Base-by-base conservation (phyloP, 2,797 vertebrate genomes). In the Acropternis orthonyx region DNA sequence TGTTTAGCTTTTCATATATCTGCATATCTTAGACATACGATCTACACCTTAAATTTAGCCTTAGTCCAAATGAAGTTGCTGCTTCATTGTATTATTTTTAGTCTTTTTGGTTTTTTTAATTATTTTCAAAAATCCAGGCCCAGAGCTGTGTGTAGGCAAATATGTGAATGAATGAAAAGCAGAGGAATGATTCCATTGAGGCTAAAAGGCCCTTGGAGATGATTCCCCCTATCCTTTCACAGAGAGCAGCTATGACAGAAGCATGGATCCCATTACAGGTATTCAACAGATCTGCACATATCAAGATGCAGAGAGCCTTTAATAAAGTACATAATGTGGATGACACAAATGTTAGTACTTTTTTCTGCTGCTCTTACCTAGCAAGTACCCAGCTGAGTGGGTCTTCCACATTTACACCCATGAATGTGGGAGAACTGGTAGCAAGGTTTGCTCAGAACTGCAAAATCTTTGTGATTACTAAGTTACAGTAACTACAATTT, bases 1-100 rank as follows among this genome's bases (percentile, higher is more conserved):
- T 32, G 20, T 6, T 51, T 37, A 6, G 28, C 28, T 69, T 83
- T 65, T 41, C 10, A 15, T 14, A 6, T 30, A 52, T 74, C 52
- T 79, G 5, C 4, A 1, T 55, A 16, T 8, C 9, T 63, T 41
- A 52, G 5, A n/a, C 10, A 17, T 23, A 19, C 1, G 0, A 23
- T 28, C 4, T 46, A 3, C 4, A 0, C 7, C 24, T 77, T 52
- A 84, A 84, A 58, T 58, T 27, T 62, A 92, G 12, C 20, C 14
- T 85, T 67, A 36, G 19, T 90, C 9, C 18, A 75, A 86, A 65
- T 9, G 3, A 80, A 74, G 12, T 24, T 58, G 61, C 18, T 66
- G 22, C 4, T 32, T 23, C 0, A 0, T 36, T 3, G 3, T 5
- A 1, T 8, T 15, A 23, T 14, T 43, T 11, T 5, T 30, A 16